Base-by-base conservation (phyloP, 2,888 invertebrate genomes). In the Acanthosepion lycidas region DNA sequence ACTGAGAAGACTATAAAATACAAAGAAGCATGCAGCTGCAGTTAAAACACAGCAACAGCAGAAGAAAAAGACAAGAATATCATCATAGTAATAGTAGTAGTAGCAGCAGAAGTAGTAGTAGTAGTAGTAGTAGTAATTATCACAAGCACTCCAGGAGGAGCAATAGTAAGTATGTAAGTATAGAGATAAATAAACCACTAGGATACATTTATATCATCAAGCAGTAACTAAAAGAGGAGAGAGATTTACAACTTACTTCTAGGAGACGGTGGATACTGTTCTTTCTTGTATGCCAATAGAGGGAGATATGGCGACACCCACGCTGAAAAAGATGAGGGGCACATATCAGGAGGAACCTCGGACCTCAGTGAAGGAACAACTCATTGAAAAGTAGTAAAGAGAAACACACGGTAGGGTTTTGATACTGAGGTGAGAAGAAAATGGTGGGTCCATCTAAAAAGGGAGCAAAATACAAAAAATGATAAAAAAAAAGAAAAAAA, bases 191-290 rank as follows among this genome's bases (percentile, higher is more conserved):
- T 78, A n/a, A 78, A 78, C n/a, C n/a, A n/a, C 78, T 78, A 78
- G 12, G n/a, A n/a, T n/a, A 55, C 23, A 23, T 59, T 28, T 91
- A 53, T 91, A 23, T 94, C 12, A 59, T 59, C 59, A 94, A 59
- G 49, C 48, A 78, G 49, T 48, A 64, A 94, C 91, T 91, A 49
- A 78, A 91, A 91, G 55, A 49, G 94, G 94, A 51, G 91, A 94
- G 94, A 94, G 94, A 55, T 55, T 64, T 20, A 94, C n/a, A 91
- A 97, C 97, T 97, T 97, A 97, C 97, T 96, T 97, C 96, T 92
- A 96, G 95, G 53, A 96, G 95, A 94, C 96, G 96, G 94, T 96
- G 96, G 42, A 96, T 95, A 95, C 96, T 95, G 95, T 96, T 96
- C 95, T 96, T 95, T 95, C 96, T 95, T 92, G 95, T 94, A 94